Conservation (phyloP, 2,113 vertebrate genomes). For the Muntiacus muntjak region DNA sequence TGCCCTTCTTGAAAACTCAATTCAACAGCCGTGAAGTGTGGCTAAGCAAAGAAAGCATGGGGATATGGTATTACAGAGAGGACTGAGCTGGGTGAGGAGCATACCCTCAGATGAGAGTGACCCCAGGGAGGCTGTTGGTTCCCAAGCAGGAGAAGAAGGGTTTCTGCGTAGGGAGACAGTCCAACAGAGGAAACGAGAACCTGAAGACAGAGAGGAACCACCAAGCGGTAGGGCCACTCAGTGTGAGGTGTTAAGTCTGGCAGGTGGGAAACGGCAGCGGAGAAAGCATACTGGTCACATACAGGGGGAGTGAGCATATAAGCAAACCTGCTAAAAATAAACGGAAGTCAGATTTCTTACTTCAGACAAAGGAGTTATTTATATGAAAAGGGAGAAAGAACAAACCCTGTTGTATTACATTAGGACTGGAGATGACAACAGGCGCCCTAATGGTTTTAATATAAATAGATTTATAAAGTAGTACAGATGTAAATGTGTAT, state of each 20-base stretch:
- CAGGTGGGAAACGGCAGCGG: background rate
- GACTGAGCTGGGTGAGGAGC: background rate
- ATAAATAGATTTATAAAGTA: background rate
- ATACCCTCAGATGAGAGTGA: background rate
- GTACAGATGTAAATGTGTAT: background rate
- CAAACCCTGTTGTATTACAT: background rate
- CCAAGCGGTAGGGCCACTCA: background rate
- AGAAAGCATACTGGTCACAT: background rate
- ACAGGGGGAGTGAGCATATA: background rate
- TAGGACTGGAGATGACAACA: background rate
- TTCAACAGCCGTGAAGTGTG: background rate
- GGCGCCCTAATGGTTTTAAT: background rate
- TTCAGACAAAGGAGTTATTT: background rate
- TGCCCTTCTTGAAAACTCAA: background rate
- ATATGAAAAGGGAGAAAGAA: slow-evolving; percentile 17
- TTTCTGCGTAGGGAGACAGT: background rate
- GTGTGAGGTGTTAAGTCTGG: background rate
- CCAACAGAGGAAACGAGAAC: background rate
- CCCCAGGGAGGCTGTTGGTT: background rate
- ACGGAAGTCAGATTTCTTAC: background rate
- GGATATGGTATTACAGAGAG: background rate
- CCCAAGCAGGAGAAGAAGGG: background rate
- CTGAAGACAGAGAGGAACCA: background rate
- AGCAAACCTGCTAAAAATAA: slow-evolving; percentile 10
- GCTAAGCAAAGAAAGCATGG: background rate